Evolutionary conservation across 1,140 invertebrate species (phyloP), one percentile per base, ranked within the genome.

Genomic region (Cylas formicarius): DNA sequence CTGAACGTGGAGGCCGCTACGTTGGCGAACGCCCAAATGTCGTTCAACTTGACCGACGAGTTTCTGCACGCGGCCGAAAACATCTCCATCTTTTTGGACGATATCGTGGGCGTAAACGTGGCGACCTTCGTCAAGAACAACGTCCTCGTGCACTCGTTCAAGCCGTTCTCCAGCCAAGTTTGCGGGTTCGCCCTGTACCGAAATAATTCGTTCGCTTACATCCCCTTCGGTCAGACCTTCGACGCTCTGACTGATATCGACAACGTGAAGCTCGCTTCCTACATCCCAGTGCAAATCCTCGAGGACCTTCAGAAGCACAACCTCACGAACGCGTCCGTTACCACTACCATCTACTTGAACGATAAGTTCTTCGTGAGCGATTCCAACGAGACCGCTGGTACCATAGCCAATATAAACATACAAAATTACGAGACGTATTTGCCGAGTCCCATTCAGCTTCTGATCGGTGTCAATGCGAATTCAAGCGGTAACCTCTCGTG

Each of bases 361-460:
- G 71, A 76, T 53, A 62, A 61, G 3, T 57, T 78, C 7, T 79
- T 78, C 59, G 70, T 55, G 67, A 70, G 23, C 52, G 60, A 40
- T 22, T 39, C 37, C 43, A 58, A 21, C 40, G 59, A 36, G 52
- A 60, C 45, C 11, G 51, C 35, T 37, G 61, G 67, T 26, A 65
- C 69, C 9, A 65, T 78, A 16, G 58, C 78, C 20, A 75, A 73
- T 19, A 58, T 78, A 16, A 67, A 70, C 5, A 65, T 78, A 48
- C 74, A 74, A 1, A 72, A 73, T 0, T 70, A 67, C 51, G 64
- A 64, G 26, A 53, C 61, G 1, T 71, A 73, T 58, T 65, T 77
- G 18, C 57, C 68, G 23, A 50, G 63, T 48, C 57, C 68, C 7
- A 51, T 78, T 28, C 68, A 72, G 6, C 44, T 75, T 31, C 38